Evolutionary conservation across 2,797 vertebrate species (phyloP).

Genomic region (Sebastiscus tertius): DNA sequence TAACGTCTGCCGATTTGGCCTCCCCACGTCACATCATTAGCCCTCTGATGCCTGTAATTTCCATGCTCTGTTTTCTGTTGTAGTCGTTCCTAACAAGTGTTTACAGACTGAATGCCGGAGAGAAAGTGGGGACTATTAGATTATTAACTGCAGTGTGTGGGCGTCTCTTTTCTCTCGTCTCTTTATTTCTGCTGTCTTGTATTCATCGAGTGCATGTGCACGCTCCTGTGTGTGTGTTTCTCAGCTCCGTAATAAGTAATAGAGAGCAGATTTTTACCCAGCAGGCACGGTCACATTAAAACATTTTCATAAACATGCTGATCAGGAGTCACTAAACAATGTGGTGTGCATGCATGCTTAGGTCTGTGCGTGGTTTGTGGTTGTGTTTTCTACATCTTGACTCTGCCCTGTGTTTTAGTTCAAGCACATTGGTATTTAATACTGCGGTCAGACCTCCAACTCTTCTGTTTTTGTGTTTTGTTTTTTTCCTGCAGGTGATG

Average conservation of each 20-base stretch:
- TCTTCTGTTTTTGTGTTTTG: conserved; percentile 43
- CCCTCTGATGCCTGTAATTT: conserved; percentile 66
- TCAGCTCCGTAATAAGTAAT: conserved; percentile 70
- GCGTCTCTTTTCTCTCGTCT: not conserved
- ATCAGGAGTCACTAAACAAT: conserved; percentile 71
- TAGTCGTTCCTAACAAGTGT: conserved; percentile 64
- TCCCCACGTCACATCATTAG: conserved; percentile 66
- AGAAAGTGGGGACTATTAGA: conserved; percentile 58
- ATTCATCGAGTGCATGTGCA: not conserved
- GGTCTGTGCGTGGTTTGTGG: conserved; percentile 58
- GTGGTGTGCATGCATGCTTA: conserved; percentile 65
- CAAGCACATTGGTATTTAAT: conserved; percentile 63
- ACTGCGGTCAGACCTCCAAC: conserved; percentile 63
- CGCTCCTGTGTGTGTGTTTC: conserved; percentile 32
- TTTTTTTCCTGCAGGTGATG: conserved; percentile 85
- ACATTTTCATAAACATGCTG: conserved; percentile 75
- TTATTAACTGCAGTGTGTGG: conserved; percentile 50
- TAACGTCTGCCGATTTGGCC: conserved; percentile 56
- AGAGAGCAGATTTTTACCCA: conserved; percentile 75
- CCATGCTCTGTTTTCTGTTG: conserved; percentile 64
- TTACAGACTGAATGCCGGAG: conserved; percentile 65
- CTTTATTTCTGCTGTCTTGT: not conserved
- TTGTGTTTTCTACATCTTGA: conserved; percentile 56
- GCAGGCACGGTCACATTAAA: conserved; percentile 60
- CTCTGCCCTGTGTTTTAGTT: conserved; percentile 47